Percentiles rank a stretch among this genome's conserved stretches.
phyloP scores from a whole-genome alignment of 2,888 invertebrate genomes.

The Macrophya annulata region DNA sequence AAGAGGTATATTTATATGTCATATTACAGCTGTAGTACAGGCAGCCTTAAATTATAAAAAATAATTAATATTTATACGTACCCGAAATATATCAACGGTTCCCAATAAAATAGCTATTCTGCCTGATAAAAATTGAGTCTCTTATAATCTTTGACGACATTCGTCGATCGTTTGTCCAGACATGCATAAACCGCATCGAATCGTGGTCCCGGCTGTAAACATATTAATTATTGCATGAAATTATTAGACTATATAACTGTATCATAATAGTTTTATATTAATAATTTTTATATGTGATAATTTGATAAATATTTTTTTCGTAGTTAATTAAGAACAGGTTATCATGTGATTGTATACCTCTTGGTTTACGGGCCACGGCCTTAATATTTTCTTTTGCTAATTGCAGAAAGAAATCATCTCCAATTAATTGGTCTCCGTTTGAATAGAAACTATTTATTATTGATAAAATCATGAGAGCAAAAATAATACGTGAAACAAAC shows the following conservation, averaged over 20 bases:
- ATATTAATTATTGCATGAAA: slow-evolving; percentile 36
- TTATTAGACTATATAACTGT: no score
- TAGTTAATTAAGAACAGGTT: no score
- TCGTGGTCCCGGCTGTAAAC: slow-evolving; percentile 66
- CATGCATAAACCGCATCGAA: slow-evolving; percentile 69
- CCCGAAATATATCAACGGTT: slow-evolving; percentile 70
- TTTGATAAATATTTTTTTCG: no score
- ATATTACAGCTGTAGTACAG: no score
- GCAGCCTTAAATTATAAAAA: neutral
- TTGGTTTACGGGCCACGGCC: slow-evolving; percentile 64
- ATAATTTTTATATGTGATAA: no score
- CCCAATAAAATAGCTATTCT: slow-evolving; percentile 70
- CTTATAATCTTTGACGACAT: slow-evolving; percentile 63
- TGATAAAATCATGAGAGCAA: neutral
- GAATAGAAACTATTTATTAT: neutral
- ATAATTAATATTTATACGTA: slow-evolving; percentile 58
- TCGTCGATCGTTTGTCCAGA: slow-evolving; percentile 71
- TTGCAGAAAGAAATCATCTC: slow-evolving; percentile 73
- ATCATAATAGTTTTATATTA: no score
- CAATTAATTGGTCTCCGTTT: slow-evolving; percentile 68
- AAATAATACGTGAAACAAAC: neutral
- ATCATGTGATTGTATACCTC: slow-evolving; percentile 60
- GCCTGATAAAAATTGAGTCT: slow-evolving; percentile 65
- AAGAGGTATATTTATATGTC: no score
- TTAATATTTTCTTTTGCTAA: slow-evolving; percentile 67